These are phyloP conservation scores for Crossocerus cetratus DNA, from an alignment of 2,888 invertebrate genomes.

Conservation along the genomic window DNA sequence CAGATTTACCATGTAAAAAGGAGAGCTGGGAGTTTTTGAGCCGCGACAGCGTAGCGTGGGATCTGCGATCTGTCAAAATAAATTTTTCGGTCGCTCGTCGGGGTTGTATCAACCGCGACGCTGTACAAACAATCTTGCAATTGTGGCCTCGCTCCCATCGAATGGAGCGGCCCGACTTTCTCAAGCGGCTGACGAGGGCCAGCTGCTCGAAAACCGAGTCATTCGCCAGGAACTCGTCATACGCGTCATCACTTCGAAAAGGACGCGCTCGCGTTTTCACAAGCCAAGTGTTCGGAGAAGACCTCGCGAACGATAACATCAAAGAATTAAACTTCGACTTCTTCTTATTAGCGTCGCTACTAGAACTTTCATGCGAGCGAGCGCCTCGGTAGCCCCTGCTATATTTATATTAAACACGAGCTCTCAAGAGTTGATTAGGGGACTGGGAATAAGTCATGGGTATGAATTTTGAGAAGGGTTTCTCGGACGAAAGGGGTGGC, in stretches of 20 bases:
- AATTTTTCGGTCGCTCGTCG: slow-evolving; percentile 48
- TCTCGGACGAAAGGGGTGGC: neutral
- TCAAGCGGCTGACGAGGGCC: slow-evolving; percentile 55
- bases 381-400: no score
- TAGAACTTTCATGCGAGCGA: no score
- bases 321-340: neutral
- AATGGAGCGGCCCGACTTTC: slow-evolving; percentile 32
- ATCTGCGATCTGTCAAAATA: slow-evolving; percentile 62
- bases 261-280: slow-evolving; percentile 5
- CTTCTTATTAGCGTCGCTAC: neutral
- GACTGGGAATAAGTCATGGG: no score
- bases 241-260: slow-evolving; percentile 50
- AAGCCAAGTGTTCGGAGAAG: slow-evolving; percentile 17
- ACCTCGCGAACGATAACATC: neutral
- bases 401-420: no score
- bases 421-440: no score
- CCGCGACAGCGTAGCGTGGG: neutral
- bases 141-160: slow-evolving; percentile 14
- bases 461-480: no score
- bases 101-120: slow-evolving; percentile 58
- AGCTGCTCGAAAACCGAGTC: slow-evolving; percentile 52
- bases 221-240: slow-evolving; percentile 40
- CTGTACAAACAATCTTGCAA: slow-evolving; percentile 62
- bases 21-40: neutral
- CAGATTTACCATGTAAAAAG: neutral